Percentiles rank a stretch among this genome's conserved stretches.
These are phyloP conservation scores for Limonius californicus DNA, from an alignment of 1,140 invertebrate genomes.

Conservation along the genomic window DNA sequence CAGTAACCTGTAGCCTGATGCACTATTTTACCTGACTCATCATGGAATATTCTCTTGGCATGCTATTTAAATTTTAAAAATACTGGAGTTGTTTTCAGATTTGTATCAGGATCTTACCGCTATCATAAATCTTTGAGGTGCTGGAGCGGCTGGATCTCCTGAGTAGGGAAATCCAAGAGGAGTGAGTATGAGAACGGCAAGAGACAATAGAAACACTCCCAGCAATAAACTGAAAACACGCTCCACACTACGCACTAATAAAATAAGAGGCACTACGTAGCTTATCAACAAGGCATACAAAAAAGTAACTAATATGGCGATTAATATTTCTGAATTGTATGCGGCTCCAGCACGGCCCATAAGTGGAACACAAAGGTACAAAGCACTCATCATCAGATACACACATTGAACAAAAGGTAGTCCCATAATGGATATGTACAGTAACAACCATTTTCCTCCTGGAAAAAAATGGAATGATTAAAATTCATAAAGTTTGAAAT, in stretches of 20 bases:
- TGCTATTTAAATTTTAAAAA: constrained; percentile 53
- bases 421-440: constrained; percentile 52
- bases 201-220: constrained; percentile 54
- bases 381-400: constrained; percentile 63
- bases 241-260: constrained; percentile 52
- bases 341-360: constrained; percentile 76
- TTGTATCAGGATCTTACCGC: constrained; percentile 58
- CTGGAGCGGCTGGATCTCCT: constrained; percentile 53
- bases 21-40: constrained; percentile 51
- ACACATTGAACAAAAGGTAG: constrained; percentile 66
- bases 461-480: too few relatives aligned
- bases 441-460: constrained; percentile 60
- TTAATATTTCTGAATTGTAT: constrained; percentile 66
- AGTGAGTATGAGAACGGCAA: constrained; percentile 57
- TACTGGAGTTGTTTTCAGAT: too few relatives aligned
- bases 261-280: constrained; percentile 55
- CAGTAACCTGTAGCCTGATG: constrained; percentile 64
- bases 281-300: constrained; percentile 56
- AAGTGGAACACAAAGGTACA: constrained; percentile 66
- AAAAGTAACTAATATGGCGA: constrained; percentile 56
- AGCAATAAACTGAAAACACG: constrained; percentile 52
- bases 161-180: constrained; percentile 73
- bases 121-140: constrained; percentile 69
- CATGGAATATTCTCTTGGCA: constrained; percentile 57
- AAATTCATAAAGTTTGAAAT: too few relatives aligned